Percentiles rank a stretch among this genome's conserved stretches.
Conservation (phyloP, 2,113 vertebrate species). For the Gymnorhina tibicen region DNA sequence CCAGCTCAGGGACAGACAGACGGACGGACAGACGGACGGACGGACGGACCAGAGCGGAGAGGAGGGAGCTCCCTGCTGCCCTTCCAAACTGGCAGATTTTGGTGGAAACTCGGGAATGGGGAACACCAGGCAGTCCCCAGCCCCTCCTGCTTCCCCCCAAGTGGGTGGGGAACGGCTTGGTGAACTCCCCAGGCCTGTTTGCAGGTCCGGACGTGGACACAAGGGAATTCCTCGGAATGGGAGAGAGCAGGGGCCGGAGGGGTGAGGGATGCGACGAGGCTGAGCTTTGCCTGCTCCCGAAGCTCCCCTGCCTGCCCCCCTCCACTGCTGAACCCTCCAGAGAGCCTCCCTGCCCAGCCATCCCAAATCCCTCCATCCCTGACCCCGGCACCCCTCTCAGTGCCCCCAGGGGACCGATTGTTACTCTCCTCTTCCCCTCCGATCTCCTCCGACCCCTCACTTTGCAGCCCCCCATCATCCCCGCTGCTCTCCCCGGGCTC, state of each 20-base stretch:
- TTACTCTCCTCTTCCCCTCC: neutral
- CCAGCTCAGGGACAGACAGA: neutral
- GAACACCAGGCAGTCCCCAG: accelerated
- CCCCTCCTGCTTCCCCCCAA: neutral
- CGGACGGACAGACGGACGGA: neutral
- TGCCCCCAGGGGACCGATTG: neutral
- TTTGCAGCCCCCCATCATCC: neutral
- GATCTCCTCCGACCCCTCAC: accelerated
- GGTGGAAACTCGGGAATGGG: accelerated
- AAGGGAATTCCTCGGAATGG: neutral
- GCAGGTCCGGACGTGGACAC: neutral
- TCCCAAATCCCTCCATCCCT: neutral
- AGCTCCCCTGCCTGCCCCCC: accelerated
- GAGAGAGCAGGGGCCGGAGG: accelerated
- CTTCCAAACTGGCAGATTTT: accelerated
- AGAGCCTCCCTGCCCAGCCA: neutral
- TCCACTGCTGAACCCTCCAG: accelerated
- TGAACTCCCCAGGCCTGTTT: accelerated
- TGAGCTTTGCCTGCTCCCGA: neutral
- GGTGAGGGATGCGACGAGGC: accelerated
- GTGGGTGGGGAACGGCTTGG: accelerated
- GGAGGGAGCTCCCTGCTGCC: neutral
- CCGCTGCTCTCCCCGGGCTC: neutral
- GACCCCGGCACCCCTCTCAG: neutral
- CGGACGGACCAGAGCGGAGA: neutral